phyloP scores from a whole-genome alignment of 2,888 invertebrate genomes.

The Xestia sexstrigata region DNA sequence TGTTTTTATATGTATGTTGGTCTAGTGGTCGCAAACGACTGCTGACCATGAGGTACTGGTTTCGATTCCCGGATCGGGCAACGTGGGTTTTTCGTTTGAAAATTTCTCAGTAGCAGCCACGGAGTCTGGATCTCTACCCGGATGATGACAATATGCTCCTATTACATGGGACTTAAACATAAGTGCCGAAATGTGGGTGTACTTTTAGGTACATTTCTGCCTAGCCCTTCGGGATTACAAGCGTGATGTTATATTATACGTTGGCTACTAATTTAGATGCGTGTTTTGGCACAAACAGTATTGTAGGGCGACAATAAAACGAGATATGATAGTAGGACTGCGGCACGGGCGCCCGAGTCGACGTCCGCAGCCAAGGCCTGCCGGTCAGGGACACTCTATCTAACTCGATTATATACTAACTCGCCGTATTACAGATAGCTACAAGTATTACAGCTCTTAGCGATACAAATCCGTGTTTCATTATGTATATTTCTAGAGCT shows the following conservation, averaged over 20 bases:
- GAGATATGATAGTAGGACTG: constrained; percentile 61
- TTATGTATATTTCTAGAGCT: constrained; percentile 27
- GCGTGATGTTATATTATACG: background rate
- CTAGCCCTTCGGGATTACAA: background rate
- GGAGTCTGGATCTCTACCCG: background rate
- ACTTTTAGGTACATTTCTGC: background rate
- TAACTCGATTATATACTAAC: constrained; percentile 76
- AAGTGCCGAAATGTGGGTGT: background rate
- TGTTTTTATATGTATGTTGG: background rate
- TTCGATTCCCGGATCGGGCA: background rate
- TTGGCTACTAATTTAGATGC: background rate
- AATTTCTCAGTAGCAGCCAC: background rate
- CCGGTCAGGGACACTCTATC: constrained; percentile 87
- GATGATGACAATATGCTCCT: background rate
- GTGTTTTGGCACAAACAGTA: background rate
- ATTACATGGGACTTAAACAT: background rate
- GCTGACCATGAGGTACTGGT: background rate
- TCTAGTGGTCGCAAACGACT: background rate
- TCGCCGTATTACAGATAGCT: constrained; percentile 60
- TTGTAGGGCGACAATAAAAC: constrained; percentile 1
- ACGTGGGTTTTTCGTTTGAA: background rate
- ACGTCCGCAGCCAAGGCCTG: constrained; percentile 86
- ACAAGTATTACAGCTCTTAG: constrained; percentile 38
- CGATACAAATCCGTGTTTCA: constrained; percentile 37
- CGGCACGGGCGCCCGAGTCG: constrained; percentile 75